These are phyloP conservation scores for Melipona quadrifasciata DNA, from an alignment of 1,140 invertebrate species.

Conservation along the genomic window DNA sequence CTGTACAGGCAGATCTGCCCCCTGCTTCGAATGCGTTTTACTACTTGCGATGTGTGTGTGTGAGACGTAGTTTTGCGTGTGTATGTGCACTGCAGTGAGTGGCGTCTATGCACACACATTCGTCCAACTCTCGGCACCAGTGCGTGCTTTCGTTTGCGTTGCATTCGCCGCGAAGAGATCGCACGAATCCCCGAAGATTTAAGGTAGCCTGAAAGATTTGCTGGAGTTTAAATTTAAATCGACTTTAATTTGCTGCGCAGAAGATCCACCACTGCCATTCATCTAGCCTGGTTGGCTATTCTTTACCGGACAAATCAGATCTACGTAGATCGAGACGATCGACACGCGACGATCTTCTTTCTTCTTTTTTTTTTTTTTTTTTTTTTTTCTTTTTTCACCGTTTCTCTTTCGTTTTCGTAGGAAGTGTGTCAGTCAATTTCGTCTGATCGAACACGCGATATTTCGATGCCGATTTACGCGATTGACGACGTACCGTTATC, in stretches of 20 bases:
- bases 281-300: neutral
- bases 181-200: conserved; percentile 9
- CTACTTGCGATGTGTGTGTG: conserved; percentile 46
- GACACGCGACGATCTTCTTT: neutral
- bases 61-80: conserved; percentile 11
- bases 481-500: conserved; percentile 32
- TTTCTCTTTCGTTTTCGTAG: neutral
- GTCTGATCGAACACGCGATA: neutral
- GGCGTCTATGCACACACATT: neutral
- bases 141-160: conserved; percentile 50
- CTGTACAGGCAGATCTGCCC: conserved; percentile 48
- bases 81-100: neutral
- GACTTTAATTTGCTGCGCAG: conserved; percentile 5
- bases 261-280: no score
- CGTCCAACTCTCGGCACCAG: neutral
- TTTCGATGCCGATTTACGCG: conserved; percentile 20
- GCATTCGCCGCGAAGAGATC: conserved; percentile 62
- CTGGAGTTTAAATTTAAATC: conserved; percentile 51
- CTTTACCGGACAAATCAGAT: neutral
- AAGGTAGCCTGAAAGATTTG: conserved; percentile 49
- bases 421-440: neutral
- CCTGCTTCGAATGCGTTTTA: conserved; percentile 65
- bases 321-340: neutral
- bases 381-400: neutral
- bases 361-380: neutral